Evolutionary conservation across 2,888 invertebrate genomes (phyloP).

Genomic region (Acrobasis consociella): DNA sequence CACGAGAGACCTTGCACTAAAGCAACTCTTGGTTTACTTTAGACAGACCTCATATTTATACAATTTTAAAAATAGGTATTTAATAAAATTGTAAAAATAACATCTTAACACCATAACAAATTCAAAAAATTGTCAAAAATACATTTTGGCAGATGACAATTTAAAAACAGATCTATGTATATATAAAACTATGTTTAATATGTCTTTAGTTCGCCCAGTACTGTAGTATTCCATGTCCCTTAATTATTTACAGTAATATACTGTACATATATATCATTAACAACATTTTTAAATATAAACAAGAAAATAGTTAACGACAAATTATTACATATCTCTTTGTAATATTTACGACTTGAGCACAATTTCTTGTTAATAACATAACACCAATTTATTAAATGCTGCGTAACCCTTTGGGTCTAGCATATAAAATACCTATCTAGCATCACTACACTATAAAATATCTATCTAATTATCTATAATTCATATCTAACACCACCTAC

Average conservation of each 20-base stretch:
- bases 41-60: constrained; percentile 19
- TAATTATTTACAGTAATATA: constrained; percentile 48
- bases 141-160: no score
- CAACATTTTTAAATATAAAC: neutral
- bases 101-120: constrained; percentile 1
- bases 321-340: neutral
- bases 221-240: no score
- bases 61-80: neutral
- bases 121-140: no score
- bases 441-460: neutral
- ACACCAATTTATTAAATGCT: constrained; percentile 18
- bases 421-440: neutral
- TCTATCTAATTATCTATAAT: neutral
- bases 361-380: constrained; percentile 20
- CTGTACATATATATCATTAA: constrained; percentile 38
- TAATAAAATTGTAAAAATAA: neutral
- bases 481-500: constrained; percentile 1
- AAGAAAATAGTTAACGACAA: neutral
- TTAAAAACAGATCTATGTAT: no score
- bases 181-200: no score
- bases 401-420: neutral
- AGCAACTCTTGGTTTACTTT: constrained; percentile 34
- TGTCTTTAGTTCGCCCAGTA: no score
- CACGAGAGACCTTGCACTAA: constrained; percentile 49
- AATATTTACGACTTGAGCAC: neutral